Conservation (phyloP, 2,113 vertebrate genomes). For the Paralichthys olivaceus region DNA sequence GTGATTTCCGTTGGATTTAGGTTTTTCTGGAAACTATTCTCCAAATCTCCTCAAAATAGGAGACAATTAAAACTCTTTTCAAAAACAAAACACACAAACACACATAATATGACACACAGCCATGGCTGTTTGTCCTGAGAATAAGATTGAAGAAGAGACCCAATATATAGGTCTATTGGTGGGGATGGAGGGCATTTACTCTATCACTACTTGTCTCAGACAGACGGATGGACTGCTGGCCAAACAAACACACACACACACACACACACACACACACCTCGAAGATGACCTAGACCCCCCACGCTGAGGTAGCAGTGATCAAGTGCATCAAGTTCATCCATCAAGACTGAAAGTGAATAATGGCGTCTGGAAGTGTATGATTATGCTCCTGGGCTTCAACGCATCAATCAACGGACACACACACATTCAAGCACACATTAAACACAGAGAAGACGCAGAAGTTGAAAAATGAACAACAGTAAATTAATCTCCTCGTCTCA, state of each 20-base stretch:
- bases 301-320: constrained; percentile 68
- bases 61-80: background rate
- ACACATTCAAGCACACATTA: constrained; percentile 55
- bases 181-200: constrained; percentile 30
- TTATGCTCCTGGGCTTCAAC: constrained; percentile 72
- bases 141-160: constrained; percentile 20
- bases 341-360: constrained; percentile 79
- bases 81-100: constrained; percentile 46
- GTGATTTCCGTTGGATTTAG: background rate
- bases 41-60: no score
- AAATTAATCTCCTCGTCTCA: constrained; percentile 73
- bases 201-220: constrained; percentile 56
- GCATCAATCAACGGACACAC: constrained; percentile 71
- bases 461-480: constrained; percentile 77
- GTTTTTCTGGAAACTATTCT: no score
- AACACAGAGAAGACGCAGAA: constrained; percentile 60
- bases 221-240: constrained; percentile 50
- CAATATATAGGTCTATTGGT: constrained; percentile 39
- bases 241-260: constrained; percentile 45
- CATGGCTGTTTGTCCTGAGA: constrained; percentile 1
- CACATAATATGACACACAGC: constrained; percentile 12
- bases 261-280: constrained; percentile 47
- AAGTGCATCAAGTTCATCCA: constrained; percentile 70
- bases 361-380: constrained; percentile 80
- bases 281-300: constrained; percentile 68